These are phyloP conservation scores for Mamestra brassicae DNA, from an alignment of 2,888 invertebrate genomes.

Conservation along the genomic window DNA sequence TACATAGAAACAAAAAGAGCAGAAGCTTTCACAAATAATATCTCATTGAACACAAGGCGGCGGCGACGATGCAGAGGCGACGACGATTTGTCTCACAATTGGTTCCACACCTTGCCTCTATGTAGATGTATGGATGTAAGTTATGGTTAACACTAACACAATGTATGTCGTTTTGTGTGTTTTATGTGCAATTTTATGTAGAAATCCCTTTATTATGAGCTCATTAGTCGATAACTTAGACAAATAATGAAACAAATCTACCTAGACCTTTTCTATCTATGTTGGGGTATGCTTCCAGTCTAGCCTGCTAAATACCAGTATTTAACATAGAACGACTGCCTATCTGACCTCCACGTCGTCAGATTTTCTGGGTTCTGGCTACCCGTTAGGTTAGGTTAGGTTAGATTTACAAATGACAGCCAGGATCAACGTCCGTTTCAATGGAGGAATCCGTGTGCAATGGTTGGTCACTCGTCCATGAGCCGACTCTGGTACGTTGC, in stretches of 20 bases:
- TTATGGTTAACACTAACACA: slow-evolving; percentile 34
- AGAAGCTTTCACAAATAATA: slow-evolving; percentile 51
- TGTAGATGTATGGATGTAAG: slow-evolving; percentile 43
- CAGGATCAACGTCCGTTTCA: too few relatives aligned
- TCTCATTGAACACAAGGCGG: slow-evolving; percentile 50
- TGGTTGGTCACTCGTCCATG: too few relatives aligned
- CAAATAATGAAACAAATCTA: not conserved
- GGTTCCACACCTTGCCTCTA: slow-evolving; percentile 48
- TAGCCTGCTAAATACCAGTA: not conserved
- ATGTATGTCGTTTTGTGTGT: slow-evolving; percentile 8
- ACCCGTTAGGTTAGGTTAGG: not conserved
- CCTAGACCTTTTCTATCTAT: not conserved
- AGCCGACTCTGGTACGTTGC: too few relatives aligned
- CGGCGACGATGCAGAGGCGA: slow-evolving; percentile 47
- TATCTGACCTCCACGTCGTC: too few relatives aligned
- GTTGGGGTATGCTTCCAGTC: not conserved
- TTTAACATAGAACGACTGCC: not conserved
- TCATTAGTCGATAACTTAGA: not conserved
- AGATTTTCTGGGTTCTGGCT: not conserved
- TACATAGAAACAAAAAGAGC: not conserved
- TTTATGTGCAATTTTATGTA: slow-evolving; percentile 19
- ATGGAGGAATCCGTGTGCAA: too few relatives aligned
- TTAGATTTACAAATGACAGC: not conserved
- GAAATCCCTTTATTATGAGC: not conserved
- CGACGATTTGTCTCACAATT: slow-evolving; percentile 67